Conservation (phyloP, 2,888 invertebrate species). For the Agrochola litura region DNA sequence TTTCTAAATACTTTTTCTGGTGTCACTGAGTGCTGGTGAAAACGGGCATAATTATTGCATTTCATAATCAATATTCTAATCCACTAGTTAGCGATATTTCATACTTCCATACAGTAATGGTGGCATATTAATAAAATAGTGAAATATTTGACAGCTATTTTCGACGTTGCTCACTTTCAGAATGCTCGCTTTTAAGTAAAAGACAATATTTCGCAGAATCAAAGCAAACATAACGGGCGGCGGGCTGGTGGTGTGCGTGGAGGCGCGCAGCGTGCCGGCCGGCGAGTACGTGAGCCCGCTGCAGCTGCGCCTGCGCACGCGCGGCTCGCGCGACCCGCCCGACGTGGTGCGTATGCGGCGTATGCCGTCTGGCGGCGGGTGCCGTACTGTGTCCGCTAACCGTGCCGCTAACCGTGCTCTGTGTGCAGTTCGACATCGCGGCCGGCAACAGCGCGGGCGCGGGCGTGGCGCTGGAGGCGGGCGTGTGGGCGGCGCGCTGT, state of each 20-base stretch:
- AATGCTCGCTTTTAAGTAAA: background rate
- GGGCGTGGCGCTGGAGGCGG: constrained; percentile 68
- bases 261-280: constrained; percentile 78
- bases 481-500: constrained; percentile 74
- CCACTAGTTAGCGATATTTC: no score
- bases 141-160: no score
- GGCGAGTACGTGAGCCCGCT: constrained; percentile 81
- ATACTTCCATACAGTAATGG: no score
- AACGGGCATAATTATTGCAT: no score
- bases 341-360: constrained; percentile 70
- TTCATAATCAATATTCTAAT: no score
- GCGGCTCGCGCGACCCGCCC: constrained; percentile 79
- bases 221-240: constrained; percentile 81
- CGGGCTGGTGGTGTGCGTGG: constrained; percentile 84
- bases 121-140: no score
- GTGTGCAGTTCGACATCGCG: constrained; percentile 53
- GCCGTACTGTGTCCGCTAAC: no score
- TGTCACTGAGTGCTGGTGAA: no score
- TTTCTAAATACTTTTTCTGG: no score
- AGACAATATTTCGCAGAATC: constrained; percentile 69
- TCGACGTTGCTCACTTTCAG: no score
- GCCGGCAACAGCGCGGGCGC: constrained; percentile 79
- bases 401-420: no score
- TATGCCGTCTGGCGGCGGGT: background rate
- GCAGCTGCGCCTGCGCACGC: constrained; percentile 80